Conservation (phyloP, 2,113 vertebrate genomes). For the Siphamia tubifer region DNA sequence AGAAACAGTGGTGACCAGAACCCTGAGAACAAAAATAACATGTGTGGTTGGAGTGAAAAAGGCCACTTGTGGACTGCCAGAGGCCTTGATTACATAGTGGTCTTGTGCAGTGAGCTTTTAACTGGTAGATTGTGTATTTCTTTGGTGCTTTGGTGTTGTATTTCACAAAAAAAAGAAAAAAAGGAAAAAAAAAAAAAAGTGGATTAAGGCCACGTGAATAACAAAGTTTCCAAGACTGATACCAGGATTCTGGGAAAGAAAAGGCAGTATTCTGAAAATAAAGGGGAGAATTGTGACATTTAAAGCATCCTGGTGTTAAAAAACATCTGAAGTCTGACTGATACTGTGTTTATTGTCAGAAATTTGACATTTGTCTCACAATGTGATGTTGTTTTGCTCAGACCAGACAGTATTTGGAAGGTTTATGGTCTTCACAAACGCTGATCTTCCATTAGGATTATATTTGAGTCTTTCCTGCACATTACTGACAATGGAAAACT, state of each 20-base stretch:
- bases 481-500: no score
- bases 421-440: no score
- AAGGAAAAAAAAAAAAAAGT: no score
- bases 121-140: slow-evolving; percentile 18
- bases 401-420: no score
- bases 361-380: background rate
- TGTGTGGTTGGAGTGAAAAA: slow-evolving; percentile 50
- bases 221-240: background rate
- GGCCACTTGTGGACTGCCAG: slow-evolving; percentile 32
- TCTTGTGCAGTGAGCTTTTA: slow-evolving; percentile 37
- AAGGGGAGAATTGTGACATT: background rate
- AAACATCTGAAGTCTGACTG: background rate
- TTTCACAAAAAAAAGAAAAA: no score
- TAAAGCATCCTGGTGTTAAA: background rate
- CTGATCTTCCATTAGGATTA: no score
- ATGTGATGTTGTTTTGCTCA: background rate
- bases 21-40: slow-evolving; percentile 51
- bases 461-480: no score
- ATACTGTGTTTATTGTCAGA: background rate
- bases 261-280: background rate
- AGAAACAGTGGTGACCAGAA: slow-evolving; percentile 46
- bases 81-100: slow-evolving; percentile 58
- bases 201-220: slow-evolving; percentile 19
- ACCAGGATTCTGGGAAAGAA: background rate
- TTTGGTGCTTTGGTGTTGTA: slow-evolving; percentile 39